Evolutionary conservation across 2,797 vertebrate species (phyloP).

Genomic region (Glossophaga mutica): DNA sequence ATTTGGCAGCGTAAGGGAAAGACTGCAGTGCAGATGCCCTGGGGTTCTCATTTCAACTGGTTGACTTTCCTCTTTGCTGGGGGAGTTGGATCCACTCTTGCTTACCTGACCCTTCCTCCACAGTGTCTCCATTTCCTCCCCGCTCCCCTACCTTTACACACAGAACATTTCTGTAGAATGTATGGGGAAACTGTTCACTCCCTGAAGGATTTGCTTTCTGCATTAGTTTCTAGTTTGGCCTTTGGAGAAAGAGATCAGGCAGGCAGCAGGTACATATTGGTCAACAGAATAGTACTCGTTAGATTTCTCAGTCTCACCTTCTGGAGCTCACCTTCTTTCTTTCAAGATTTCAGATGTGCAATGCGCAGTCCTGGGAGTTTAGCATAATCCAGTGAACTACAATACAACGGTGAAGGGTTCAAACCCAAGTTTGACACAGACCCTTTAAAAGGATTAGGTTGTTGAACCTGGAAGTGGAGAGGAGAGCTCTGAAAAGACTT

Average conservation of each 20-base stretch:
- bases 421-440: background rate
- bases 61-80: background rate
- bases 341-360: background rate
- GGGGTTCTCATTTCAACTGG: background rate
- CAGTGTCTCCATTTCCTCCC: background rate
- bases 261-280: background rate
- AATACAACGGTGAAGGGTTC: background rate
- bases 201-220: background rate
- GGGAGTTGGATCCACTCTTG: background rate
- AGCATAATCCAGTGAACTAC: background rate
- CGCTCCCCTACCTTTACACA: background rate
- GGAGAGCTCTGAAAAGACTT: background rate
- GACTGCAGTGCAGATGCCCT: background rate
- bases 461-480: background rate
- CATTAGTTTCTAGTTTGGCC: background rate
- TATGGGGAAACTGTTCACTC: background rate
- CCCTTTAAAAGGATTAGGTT: background rate
- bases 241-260: background rate
- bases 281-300: background rate
- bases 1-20: background rate
- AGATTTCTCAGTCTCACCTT: background rate
- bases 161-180: background rate
- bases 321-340: background rate
- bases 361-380: background rate
- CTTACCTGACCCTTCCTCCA: background rate